Percentiles rank a stretch among this genome's conserved stretches.
These are phyloP conservation scores for Hemicentrotus pulcherrimus DNA, from an alignment of 35 echinoderm and acorn worm species.

Conservation along the genomic window DNA sequence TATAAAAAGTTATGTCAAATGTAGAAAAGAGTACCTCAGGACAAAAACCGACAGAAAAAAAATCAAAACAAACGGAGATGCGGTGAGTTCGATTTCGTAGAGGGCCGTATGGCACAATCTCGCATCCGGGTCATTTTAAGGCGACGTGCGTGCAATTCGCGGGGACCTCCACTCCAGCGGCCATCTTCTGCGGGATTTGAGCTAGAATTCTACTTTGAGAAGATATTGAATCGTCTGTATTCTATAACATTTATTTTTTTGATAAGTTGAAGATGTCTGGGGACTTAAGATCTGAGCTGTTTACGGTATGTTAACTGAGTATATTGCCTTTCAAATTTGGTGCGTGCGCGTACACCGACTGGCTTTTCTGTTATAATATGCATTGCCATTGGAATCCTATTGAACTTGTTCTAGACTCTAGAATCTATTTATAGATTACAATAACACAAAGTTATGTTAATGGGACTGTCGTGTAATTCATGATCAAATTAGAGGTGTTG, in stretches of 20 bases:
- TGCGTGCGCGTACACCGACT: neutral
- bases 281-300: constrained; percentile 57
- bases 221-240: neutral
- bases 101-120: neutral
- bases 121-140: neutral
- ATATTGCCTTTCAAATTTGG: neutral
- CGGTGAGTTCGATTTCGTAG: neutral
- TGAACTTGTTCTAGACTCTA: no score
- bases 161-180: neutral
- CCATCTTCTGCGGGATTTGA: neutral
- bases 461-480: neutral
- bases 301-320: constrained; percentile 39
- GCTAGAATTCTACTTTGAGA: neutral
- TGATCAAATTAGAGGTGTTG: no score
- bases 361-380: no score
- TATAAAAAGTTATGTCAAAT: no score
- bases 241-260: neutral
- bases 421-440: no score
- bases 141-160: neutral
- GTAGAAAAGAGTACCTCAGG: no score
- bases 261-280: constrained; percentile 27
- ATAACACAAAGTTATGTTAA: neutral
- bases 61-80: no score
- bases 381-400: no score
- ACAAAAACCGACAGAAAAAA: no score